Conservation (phyloP, 2,113 vertebrate genomes). For the Hippocampus comes region DNA sequence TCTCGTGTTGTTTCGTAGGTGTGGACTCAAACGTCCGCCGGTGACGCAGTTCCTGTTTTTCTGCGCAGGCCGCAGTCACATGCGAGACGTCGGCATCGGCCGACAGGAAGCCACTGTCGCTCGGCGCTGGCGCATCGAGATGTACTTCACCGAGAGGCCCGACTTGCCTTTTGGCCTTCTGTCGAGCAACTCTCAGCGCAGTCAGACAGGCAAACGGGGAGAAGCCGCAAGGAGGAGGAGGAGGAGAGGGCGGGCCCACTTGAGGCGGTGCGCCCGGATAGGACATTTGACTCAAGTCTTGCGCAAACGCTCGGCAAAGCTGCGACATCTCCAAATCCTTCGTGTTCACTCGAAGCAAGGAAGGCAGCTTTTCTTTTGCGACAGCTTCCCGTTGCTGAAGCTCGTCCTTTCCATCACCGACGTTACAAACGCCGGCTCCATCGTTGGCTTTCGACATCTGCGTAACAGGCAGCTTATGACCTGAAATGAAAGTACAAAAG, state of each 20-base stretch:
- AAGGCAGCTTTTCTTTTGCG: constrained; percentile 7
- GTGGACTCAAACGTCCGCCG: constrained; percentile 16
- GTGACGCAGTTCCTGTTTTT: constrained; percentile 20
- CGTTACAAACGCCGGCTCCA: constrained; percentile 7
- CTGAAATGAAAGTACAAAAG: constrained; percentile 27
- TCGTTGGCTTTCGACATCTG: constrained; percentile 1
- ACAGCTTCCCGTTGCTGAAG: constrained; percentile 8
- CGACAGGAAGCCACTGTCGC: constrained; percentile 61
- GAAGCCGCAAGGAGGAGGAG: constrained; percentile 28
- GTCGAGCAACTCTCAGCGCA: constrained; percentile 40
- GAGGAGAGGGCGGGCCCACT: not conserved
- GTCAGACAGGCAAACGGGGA: constrained; percentile 53
- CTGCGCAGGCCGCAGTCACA: constrained; percentile 13
- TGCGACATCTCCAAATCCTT: constrained; percentile 65
- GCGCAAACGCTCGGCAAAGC: constrained; percentile 66
- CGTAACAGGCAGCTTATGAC: constrained; percentile 1
- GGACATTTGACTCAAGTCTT: constrained; percentile 66
- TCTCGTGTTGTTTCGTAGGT: constrained; percentile 32
- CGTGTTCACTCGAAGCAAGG: constrained; percentile 16
- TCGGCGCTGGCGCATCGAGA: not conserved
- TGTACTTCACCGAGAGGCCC: not conserved
- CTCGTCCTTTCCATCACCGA: not conserved
- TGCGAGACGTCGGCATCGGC: constrained; percentile 29
- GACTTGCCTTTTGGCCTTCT: constrained; percentile 13
- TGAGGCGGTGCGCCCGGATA: constrained; percentile 4